These are phyloP conservation scores for Heliconius hortense DNA, from an alignment of 2,888 invertebrate species.

Conservation along the genomic window DNA sequence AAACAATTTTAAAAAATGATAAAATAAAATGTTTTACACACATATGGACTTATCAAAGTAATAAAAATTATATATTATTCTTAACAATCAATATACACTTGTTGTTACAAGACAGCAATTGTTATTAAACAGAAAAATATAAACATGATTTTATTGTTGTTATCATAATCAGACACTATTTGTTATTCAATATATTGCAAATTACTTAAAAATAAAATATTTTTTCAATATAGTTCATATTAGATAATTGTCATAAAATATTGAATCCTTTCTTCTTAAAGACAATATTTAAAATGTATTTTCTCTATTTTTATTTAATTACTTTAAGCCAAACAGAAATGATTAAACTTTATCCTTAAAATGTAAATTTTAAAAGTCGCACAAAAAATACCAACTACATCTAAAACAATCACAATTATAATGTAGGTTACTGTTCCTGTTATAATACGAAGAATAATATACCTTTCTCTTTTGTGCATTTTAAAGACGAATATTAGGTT, in stretches of 20 bases:
- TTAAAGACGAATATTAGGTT: constrained; percentile 5
- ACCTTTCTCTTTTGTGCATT: constrained; percentile 46
- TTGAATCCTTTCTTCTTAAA: background rate
- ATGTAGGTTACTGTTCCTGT: constrained; percentile 46
- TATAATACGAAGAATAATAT: constrained; percentile 39
- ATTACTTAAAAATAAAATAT: background rate
- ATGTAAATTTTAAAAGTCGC: background rate
- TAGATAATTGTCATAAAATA: background rate
- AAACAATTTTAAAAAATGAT: constrained; percentile 14
- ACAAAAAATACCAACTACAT: constrained; percentile 14
- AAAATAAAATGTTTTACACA: background rate
- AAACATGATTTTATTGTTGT: background rate
- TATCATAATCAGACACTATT: background rate
- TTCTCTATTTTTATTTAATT: background rate
- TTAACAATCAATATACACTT: too few species aligned
- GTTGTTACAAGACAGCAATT: too few species aligned
- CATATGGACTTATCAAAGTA: background rate
- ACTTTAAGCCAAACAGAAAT: background rate
- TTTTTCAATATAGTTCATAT: background rate
- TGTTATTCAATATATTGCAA: background rate
- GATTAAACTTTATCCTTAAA: background rate
- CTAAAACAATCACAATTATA: constrained; percentile 38
- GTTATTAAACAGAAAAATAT: too few species aligned
- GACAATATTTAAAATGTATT: background rate
- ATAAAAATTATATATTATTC: background rate